Evolutionary conservation across 2,888 invertebrate species (phyloP).

Genomic region (Anthophora plumipes): DNA sequence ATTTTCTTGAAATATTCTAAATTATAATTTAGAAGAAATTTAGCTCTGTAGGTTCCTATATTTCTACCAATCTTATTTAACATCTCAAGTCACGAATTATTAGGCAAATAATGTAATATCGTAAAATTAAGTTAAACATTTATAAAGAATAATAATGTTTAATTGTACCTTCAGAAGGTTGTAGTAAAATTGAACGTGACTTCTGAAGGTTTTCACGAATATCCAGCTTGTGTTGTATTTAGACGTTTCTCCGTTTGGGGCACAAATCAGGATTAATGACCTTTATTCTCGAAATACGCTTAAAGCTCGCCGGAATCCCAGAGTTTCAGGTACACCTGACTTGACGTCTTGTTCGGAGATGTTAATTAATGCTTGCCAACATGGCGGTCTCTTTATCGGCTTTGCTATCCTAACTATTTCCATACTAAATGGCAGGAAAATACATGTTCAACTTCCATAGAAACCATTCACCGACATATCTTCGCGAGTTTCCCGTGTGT

Average conservation of each 20-base stretch:
- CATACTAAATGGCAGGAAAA: slow-evolving; percentile 46
- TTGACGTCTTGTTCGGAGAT: slow-evolving; percentile 55
- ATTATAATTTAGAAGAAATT: no score
- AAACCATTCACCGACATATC: slow-evolving; percentile 37
- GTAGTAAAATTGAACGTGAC: background rate
- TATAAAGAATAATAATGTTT: no score
- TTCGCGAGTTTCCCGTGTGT: slow-evolving; percentile 7
- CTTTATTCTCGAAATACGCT: slow-evolving; percentile 48
- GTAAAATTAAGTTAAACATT: no score
- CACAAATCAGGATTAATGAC: slow-evolving; percentile 54
- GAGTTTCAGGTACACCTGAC: slow-evolving; percentile 51
- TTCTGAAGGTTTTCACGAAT: slow-evolving; percentile 3
- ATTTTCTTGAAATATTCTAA: no score
- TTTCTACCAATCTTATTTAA: no score
- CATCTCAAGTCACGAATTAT: no score
- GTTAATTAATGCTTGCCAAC: slow-evolving; percentile 61
- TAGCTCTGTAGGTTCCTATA: no score
- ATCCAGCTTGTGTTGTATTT: slow-evolving; percentile 2
- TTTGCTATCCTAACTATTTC: slow-evolving; percentile 45
- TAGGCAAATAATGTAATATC: no score
- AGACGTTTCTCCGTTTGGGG: slow-evolving; percentile 37
- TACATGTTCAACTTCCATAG: slow-evolving; percentile 16
- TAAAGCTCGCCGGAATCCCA: slow-evolving; percentile 24
- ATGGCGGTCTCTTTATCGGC: slow-evolving; percentile 56
- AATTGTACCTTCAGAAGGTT: background rate